Conservation (phyloP, 2,113 vertebrate species). For the Beaufortia kweichowensis region DNA sequence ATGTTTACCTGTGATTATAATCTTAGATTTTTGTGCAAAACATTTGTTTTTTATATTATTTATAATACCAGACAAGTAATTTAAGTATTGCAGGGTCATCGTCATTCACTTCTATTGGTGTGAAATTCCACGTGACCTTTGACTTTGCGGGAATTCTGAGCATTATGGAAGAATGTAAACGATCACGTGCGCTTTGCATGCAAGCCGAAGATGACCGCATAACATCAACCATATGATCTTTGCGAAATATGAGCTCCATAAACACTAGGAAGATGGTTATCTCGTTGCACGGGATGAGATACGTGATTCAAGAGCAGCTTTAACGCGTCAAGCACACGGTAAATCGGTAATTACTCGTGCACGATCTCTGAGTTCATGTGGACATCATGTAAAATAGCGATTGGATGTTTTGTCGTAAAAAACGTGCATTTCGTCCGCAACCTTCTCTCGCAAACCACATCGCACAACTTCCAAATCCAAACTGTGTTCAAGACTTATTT, state of each 20-base stretch:
- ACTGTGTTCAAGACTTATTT: conserved; percentile 68
- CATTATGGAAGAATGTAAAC: too few relatives aligned
- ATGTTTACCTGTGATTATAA: too few relatives aligned
- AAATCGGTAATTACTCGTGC: background rate
- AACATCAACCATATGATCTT: background rate
- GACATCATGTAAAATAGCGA: conserved; percentile 3
- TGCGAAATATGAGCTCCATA: background rate
- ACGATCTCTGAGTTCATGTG: background rate
- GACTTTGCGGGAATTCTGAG: background rate
- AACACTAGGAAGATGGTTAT: background rate
- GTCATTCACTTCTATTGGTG: background rate
- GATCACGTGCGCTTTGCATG: background rate
- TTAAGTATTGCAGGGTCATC: too few relatives aligned
- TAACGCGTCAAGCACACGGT: background rate
- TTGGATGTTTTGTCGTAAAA: background rate
- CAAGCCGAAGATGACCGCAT: background rate
- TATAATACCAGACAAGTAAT: background rate
- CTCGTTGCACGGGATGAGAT: background rate
- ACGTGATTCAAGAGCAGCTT: conserved; percentile 12
- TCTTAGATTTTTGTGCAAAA: background rate
- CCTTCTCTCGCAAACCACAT: conserved; percentile 42
- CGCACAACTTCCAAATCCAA: conserved; percentile 52
- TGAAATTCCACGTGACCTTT: background rate
- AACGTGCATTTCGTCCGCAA: conserved; percentile 21
- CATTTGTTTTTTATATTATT: background rate